Base-by-base conservation (phyloP, 2,888 invertebrate genomes). In the Penaeus monodon region DNA sequence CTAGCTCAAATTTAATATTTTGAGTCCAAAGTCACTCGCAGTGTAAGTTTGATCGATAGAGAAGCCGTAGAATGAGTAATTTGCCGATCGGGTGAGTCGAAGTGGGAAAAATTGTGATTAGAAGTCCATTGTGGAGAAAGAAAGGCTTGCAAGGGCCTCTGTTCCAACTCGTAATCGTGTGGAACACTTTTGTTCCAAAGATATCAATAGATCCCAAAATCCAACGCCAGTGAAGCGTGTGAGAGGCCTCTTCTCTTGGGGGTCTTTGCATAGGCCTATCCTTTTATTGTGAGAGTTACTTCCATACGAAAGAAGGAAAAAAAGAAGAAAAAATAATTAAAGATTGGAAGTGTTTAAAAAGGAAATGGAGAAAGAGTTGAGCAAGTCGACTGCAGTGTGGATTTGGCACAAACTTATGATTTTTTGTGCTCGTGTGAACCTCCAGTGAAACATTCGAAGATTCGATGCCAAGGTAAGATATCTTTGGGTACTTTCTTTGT, bases 121-220 rank as follows among this genome's bases (percentile, higher is more conserved):
- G 81, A 82, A 81, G 81, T 57, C 66, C 77, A 73, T 73, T 85
- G 85, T 80, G 74, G 74, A 65, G 66, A 81, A 85, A 85, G 81
- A 86, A 81, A 86, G 81, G 86, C 86, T 81, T 66, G 74, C 68
- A 49, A 57, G 57, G 33, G 76, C 68, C 78, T 64, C 68, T 80
- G 82, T 86, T 86, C 66, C 86, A 66, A 82, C 81, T 86, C 64
- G 78, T 86, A 82, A 82, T 82, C 49, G 81, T 76, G 68, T 63
- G 63, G 65, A 82, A 85, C 79, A 70, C 44, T 49, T 78, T 79
- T 74, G 38, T 38, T 44, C 49, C 68, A 49, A 64, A 63, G 33
- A 27, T 63, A 77, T 29, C 38, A 38, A 49, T 22, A 76, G 68
- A 82, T 33, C 63, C 76, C 63, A n/a, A 27, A 80, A 33, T 76